A percentile compares a stretch with the other conserved stretches of the same genome.
Evolutionary conservation across 2,113 vertebrate species (phyloP).

Genomic region (Mus pahari): DNA sequence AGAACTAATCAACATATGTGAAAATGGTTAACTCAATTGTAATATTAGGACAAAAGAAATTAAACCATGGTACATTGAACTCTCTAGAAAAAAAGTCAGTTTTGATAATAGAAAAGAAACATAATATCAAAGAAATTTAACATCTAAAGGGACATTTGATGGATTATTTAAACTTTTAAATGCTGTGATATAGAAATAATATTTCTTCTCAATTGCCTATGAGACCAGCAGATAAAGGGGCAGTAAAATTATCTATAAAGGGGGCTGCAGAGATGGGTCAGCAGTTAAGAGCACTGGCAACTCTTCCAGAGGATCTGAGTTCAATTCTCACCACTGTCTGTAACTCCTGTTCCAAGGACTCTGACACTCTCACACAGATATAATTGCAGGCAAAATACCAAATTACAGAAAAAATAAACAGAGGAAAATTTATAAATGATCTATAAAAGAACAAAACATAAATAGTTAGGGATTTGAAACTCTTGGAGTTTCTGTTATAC

Average conservation of each 20-base stretch:
- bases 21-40: neutral
- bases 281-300: neutral
- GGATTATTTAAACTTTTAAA: constrained; percentile 1
- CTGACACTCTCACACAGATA: neutral
- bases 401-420: neutral
- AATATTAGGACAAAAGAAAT: neutral
- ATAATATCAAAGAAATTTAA: neutral
- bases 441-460: neutral
- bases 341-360: neutral
- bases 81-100: neutral
- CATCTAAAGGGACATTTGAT: neutral
- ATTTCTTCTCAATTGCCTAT: neutral
- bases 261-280: neutral
- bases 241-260: constrained; percentile 6
- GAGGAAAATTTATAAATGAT: neutral
- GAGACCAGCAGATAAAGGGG: neutral
- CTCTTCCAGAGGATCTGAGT: neutral
- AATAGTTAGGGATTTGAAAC: neutral
- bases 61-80: neutral
- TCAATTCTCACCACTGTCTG: neutral
- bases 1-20: neutral
- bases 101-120: neutral
- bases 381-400: neutral
- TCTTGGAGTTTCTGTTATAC: neutral
- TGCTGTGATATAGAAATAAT: constrained; percentile 18